Evolutionary conservation across 2,113 vertebrate genomes (phyloP), one percentile per base, ranked within the genome.

Genomic region (Chiloscyllium plagiosum): DNA sequence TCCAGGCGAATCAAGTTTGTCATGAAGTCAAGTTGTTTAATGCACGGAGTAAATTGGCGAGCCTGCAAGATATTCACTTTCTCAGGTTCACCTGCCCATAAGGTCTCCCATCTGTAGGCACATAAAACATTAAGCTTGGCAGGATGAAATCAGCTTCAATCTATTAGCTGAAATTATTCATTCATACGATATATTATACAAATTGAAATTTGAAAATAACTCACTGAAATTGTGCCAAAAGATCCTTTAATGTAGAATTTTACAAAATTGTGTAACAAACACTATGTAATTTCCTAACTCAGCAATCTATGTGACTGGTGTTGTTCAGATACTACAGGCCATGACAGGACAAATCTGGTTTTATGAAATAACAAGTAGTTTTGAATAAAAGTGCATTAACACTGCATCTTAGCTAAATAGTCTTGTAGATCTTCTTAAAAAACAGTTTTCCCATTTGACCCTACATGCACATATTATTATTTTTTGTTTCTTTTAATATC

Each of bases 1-100:
- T 99, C 99, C 97, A 99, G 97, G 4, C 99, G 98, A 96, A 99
- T 98, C 96, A 99, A 97, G 97, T 99, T 99, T 96, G 99, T 99
- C 96, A 98, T 98, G 96, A 99, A 99, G 97, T 97, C 98, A 96
- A 99, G 98, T 96, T 98, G 99, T 96, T 98, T 99, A 97, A 99
- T 99, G 97, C 97, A 98, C 29, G 99, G 99, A 96, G 98, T 98
- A 97, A 99, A 99, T 89, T 99, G 99, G 13, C 99, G 98, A 96
- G 99, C 98, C 96, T 99, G 99, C 80, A 98, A 98, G 96, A 98
- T 98, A 97, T 97, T 98, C 96, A 98, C 98, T 97, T 98, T 99
- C 76, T 97, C 98, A 96, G 99, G 99, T 96, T 98, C 98, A 72
- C 98, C 99, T 2, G 99, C 98, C 99, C 99, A 99, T 97, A 99